Evolutionary conservation across 2,888 invertebrate genomes (phyloP).

Genomic region (Autographa gamma): DNA sequence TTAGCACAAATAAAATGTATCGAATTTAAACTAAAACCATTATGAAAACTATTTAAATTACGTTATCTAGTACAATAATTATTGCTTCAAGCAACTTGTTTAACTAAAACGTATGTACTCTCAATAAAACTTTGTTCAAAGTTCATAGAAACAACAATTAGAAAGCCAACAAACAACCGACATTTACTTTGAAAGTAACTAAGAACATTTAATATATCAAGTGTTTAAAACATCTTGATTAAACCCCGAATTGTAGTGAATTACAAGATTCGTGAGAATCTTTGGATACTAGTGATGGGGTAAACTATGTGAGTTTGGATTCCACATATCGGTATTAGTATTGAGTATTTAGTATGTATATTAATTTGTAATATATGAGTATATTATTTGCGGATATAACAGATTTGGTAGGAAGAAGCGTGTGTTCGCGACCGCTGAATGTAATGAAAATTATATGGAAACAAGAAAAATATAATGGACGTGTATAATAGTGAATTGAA

Average conservation of each 20-base stretch:
- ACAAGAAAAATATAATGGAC: too few relatives aligned
- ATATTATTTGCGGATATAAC: too few relatives aligned
- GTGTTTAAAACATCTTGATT: conserved; percentile 60
- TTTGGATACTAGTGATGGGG: conserved; percentile 27
- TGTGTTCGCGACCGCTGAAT: too few relatives aligned
- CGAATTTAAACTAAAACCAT: background rate
- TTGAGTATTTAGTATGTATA: too few relatives aligned
- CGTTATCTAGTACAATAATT: conserved; percentile 2
- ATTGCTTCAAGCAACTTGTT: background rate
- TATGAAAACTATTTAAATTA: background rate
- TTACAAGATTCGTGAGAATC: conserved; percentile 44
- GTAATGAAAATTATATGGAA: too few relatives aligned
- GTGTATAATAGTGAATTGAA: too few relatives aligned
- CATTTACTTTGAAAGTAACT: conserved; percentile 48
- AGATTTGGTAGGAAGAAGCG: too few relatives aligned
- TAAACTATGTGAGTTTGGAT: background rate
- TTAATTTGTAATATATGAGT: too few relatives aligned
- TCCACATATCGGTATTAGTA: conserved; percentile 12
- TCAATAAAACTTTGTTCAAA: conserved; percentile 42
- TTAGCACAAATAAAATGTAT: background rate
- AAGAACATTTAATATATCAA: conserved; percentile 49
- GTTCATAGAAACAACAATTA: conserved; percentile 48
- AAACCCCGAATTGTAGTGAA: conserved; percentile 46
- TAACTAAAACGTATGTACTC: conserved; percentile 23
- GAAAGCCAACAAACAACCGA: conserved; percentile 42